Evolutionary conservation across 2,888 invertebrate species (phyloP), one percentile per base, ranked within the genome.

Genomic region (Papilio protenor): DNA sequence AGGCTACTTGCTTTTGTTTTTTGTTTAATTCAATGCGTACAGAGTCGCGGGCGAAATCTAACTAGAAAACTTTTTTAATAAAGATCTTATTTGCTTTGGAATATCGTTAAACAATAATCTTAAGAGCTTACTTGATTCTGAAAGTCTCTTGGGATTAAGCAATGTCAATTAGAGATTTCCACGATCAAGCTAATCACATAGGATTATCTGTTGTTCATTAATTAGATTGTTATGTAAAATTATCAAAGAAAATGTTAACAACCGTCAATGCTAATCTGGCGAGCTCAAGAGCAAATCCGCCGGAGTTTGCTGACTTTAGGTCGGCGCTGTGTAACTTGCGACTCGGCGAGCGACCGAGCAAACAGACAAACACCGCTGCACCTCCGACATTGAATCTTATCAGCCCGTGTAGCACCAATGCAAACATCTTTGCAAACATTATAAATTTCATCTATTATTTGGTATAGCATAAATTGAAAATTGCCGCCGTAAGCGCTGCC

Each of bases 201-300:
- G 3, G 16, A 52, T 18, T 6, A 18, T 52, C 3, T 16, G 5
- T 23, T 16, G 5, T 23, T 74, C 61, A 27, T 61, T 49, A 75
- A 69, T 16, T 27, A 49, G 76, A 79, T 77, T 75, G 78, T 80
- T 73, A 61, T 71, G 77, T 82, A 82, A 84, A 84, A 85, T 84
- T 84, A 83, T 82, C 75, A 81, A 82, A 82, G 81, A 80, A 79
- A 79, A 82, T 81, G 83, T 84, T 87, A 72, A 86, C 87, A 87
- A 88, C 88, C 87, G 88, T 83, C 83, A 85, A 91, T 89, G 89
- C 88, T 90, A 90, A 92, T 91, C 89, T 89, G 84, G 84, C 81
- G 84, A 88, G 87, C 86, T 85, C 83, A 80, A 85, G 86, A 85
- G 84, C 81, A 83, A 84, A 83, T 85, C 83, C 81, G 78, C 81